Evolutionary conservation across 2,113 vertebrate species (phyloP).

Genomic region (Equus quagga): DNA sequence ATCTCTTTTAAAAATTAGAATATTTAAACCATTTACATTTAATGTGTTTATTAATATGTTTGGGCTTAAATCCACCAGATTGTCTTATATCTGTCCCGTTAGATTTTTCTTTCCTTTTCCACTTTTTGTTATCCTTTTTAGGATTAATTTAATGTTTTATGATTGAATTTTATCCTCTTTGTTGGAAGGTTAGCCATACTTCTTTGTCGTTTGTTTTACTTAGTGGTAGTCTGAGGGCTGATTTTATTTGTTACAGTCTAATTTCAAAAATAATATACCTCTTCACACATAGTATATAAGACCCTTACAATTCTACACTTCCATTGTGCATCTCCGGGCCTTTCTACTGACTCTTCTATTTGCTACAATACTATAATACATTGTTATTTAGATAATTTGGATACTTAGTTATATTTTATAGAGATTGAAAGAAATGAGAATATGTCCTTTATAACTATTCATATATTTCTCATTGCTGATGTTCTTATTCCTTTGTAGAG

Average conservation of each 20-base stretch:
- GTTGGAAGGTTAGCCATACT: not conserved
- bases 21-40: not conserved
- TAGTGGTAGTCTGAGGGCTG: not conserved
- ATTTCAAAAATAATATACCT: not conserved
- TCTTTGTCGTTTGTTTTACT: not conserved
- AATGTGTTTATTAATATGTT: not conserved
- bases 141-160: not conserved
- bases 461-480: not conserved
- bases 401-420: not conserved
- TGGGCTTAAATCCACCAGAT: not conserved
- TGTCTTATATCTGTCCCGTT: not conserved
- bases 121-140: not conserved
- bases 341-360: not conserved
- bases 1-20: not conserved
- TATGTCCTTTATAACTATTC: not conserved
- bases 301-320: not conserved
- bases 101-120: not conserved
- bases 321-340: not conserved
- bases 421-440: not conserved
- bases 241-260: constrained; percentile 1
- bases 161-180: not conserved
- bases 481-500: not conserved
- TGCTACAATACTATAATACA: not conserved
- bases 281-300: not conserved
- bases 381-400: not conserved